Percentiles rank a stretch among this genome's conserved stretches.
These are phyloP conservation scores for Eueides isabella DNA, from an alignment of 1,140 invertebrate genomes.

Conservation along the genomic window DNA sequence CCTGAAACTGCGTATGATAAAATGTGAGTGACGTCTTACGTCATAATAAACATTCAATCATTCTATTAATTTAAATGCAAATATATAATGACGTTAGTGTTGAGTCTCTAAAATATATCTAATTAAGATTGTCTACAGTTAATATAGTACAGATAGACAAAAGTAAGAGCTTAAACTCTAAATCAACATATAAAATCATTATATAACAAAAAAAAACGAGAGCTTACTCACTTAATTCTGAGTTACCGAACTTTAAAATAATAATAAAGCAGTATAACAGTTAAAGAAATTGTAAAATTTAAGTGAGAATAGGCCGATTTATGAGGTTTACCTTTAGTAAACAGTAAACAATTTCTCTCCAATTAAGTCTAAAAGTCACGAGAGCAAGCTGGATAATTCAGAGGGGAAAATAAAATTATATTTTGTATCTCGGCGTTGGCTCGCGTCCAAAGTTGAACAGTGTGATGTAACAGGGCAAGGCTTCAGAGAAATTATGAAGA, in stretches of 20 bases:
- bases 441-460: slow-evolving; percentile 19
- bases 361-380: slow-evolving; percentile 35
- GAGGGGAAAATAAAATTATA: slow-evolving; percentile 34
- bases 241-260: no score
- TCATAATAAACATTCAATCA: no score
- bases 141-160: no score
- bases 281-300: neutral
- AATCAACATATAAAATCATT: no score
- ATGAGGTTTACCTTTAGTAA: neutral
- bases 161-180: no score
- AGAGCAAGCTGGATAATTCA: slow-evolving; percentile 36
- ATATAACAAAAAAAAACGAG: no score
- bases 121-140: no score
- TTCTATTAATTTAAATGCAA: no score
- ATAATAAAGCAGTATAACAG: neutral
- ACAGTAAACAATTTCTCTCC: slow-evolving; percentile 21
- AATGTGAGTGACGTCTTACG: no score
- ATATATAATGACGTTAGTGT: no score
- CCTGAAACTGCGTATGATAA: no score
- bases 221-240: neutral
- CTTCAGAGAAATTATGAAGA: slow-evolving; percentile 26
- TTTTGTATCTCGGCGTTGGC: slow-evolving; percentile 27
- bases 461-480: slow-evolving; percentile 22
- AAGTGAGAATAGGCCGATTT: neutral
- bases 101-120: no score